phyloP scores from a whole-genome alignment of 2,113 vertebrate genomes.

The Phalacrocorax brasilianus region DNA sequence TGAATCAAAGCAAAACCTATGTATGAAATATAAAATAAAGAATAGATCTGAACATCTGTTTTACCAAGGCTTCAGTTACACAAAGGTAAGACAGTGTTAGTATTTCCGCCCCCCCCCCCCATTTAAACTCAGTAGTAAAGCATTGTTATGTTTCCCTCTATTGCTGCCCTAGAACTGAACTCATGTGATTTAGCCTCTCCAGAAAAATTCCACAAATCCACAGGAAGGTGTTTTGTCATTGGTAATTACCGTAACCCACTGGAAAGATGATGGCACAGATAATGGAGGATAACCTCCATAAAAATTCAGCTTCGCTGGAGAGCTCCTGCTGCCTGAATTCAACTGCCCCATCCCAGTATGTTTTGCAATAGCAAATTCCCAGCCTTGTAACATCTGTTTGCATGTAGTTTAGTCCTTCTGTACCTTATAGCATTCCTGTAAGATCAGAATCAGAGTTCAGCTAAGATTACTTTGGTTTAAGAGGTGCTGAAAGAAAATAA shows the following conservation, averaged over 20 bases:
- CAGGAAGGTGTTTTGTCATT: neutral
- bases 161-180: neutral
- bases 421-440: neutral
- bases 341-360: neutral
- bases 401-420: neutral
- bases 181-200: neutral
- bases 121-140: neutral
- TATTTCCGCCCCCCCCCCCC: rapidly evolving
- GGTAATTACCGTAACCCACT: neutral
- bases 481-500: neutral
- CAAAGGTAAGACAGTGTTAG: rapidly evolving
- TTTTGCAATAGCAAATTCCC: neutral
- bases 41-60: neutral
- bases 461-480: neutral
- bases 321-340: neutral
- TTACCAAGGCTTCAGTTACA: neutral
- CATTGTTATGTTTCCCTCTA: neutral
- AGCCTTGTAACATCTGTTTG: neutral
- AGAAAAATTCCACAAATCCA: neutral
- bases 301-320: neutral
- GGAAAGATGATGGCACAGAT: neutral
- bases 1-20: neutral
- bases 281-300: neutral
- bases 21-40: neutral
- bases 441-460: neutral